Evolutionary conservation across 1,140 invertebrate species (phyloP), one percentile per base, ranked within the genome.

Genomic region (Caenorhabditis briggsae): DNA sequence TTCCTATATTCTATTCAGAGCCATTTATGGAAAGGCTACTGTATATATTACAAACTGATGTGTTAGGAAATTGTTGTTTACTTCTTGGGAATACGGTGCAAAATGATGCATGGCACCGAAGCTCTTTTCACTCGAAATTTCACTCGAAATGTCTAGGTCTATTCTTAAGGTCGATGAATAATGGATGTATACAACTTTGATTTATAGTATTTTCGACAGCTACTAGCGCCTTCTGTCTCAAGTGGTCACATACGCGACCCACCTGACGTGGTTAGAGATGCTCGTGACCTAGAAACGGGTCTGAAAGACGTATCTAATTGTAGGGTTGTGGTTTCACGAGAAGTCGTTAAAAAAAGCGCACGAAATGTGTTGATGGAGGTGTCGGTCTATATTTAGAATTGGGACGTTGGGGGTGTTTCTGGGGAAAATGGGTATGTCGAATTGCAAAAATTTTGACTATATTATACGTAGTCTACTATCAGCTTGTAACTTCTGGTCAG

Each of bases 271-370:
- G 33, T 43, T 70, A 3, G 7, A 70, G 16, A 70, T 43, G 64
- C 64, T 70, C 64, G 64, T 70, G 64, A 70, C 64, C 64, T 20
- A 65, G 59, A 58, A 18, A n/a, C 8, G 56, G 20, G n/a, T n/a
- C 8, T n/a, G 16, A 18, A 53, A 59, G 14, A 20, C 43, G 16
- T n/a, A 43, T 43, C 64, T 70, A 70, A 70, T 70, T 16, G 18
- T 70, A 46, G 64, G 64, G 64, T 70, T 12, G 16, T 23, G 59
- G 56, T 70, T 70, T 70, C 9, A 70, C 64, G 33, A 43, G 64
- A 74, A 84, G 20, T 82, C 78, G 78, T 58, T 33, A 82, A 53
- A 18, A 84, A 78, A 61, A 84, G 58, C 18, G n/a, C 46, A 46
- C 46, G 83, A 64, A 84, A 70, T 0, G 14, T 12, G 20, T 46